phyloP scores from a whole-genome alignment of 2,888 invertebrate genomes.

The Thereva unica region DNA sequence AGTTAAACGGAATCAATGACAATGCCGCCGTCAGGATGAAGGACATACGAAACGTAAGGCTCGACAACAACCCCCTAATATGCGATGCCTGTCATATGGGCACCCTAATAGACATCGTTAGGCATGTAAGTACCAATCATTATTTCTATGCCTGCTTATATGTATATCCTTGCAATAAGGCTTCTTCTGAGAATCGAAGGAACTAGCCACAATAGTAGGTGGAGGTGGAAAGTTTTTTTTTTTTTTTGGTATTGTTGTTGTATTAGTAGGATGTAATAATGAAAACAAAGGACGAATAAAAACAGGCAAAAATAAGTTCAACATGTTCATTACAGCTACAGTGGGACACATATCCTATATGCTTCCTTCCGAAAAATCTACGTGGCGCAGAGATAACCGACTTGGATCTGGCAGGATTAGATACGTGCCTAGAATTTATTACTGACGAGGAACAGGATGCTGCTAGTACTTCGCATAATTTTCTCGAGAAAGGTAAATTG shows the following conservation, averaged over 20 bases:
- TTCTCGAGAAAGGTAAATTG: constrained; percentile 61
- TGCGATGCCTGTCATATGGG: constrained; percentile 59
- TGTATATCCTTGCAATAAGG: background rate
- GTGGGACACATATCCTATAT: constrained; percentile 58
- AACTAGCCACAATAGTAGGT: background rate
- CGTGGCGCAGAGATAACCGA: constrained; percentile 58
- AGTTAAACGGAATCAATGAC: constrained; percentile 63
- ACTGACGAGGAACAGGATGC: constrained; percentile 61
- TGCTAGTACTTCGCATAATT: constrained; percentile 60
- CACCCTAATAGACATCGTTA: constrained; percentile 56
- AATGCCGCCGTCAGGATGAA: constrained; percentile 55
- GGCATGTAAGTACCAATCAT: constrained; percentile 52
- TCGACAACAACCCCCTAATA: constrained; percentile 58
- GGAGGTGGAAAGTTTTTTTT: background rate
- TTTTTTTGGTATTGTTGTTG: background rate
- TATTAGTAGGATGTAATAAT: background rate
- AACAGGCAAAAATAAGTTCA: constrained; percentile 24
- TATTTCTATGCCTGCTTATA: background rate
- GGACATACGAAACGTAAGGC: constrained; percentile 55
- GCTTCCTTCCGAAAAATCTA: constrained; percentile 56
- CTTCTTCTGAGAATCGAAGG: background rate
- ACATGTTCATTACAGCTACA: constrained; percentile 51
- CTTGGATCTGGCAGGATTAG: constrained; percentile 54
- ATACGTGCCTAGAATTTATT: constrained; percentile 56
- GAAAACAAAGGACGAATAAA: background rate